These are phyloP conservation scores for Andrena flavipes DNA, from an alignment of 2,888 invertebrate genomes.

Conservation along the genomic window DNA sequence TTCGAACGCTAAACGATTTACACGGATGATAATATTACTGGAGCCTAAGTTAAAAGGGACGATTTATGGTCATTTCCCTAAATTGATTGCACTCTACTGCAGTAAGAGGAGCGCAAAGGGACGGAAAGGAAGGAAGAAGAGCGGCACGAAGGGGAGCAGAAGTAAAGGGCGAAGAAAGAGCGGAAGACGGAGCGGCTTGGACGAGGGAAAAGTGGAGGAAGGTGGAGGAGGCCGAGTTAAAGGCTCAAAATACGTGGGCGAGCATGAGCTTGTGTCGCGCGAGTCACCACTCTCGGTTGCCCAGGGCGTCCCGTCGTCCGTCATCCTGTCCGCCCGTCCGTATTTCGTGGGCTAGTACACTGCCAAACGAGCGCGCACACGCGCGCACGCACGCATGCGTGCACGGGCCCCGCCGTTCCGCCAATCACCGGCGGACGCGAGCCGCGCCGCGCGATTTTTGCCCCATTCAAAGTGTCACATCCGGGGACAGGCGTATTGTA, in stretches of 20 bases:
- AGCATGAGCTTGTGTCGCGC: constrained; percentile 81
- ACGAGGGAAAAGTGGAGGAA: constrained; percentile 28
- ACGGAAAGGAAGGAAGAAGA: background rate
- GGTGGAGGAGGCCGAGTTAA: constrained; percentile 33
- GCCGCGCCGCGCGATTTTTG: constrained; percentile 69
- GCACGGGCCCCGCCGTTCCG: constrained; percentile 48
- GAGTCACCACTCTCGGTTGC: constrained; percentile 82
- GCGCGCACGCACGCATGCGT: constrained; percentile 26
- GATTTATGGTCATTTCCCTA: no score
- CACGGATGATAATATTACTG: no score
- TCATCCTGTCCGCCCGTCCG: constrained; percentile 83
- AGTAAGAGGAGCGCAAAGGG: background rate
- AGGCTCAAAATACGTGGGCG: constrained; percentile 78
- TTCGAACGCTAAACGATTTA: no score
- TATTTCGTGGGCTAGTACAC: constrained; percentile 74
- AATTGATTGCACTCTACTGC: no score
- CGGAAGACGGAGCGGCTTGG: constrained; percentile 11
- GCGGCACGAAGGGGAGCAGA: background rate
- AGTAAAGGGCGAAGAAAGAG: constrained; percentile 8
- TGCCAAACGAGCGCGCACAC: constrained; percentile 43
- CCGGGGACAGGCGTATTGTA: constrained; percentile 54
- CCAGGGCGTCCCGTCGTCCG: constrained; percentile 81
- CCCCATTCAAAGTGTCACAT: constrained; percentile 62
- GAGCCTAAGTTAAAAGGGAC: no score
- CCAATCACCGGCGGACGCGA: constrained; percentile 55